A percentile compares a stretch with the other conserved stretches of the same genome.
phyloP scores from a whole-genome alignment of 2,113 vertebrate genomes.

The Chrysemys picta region DNA sequence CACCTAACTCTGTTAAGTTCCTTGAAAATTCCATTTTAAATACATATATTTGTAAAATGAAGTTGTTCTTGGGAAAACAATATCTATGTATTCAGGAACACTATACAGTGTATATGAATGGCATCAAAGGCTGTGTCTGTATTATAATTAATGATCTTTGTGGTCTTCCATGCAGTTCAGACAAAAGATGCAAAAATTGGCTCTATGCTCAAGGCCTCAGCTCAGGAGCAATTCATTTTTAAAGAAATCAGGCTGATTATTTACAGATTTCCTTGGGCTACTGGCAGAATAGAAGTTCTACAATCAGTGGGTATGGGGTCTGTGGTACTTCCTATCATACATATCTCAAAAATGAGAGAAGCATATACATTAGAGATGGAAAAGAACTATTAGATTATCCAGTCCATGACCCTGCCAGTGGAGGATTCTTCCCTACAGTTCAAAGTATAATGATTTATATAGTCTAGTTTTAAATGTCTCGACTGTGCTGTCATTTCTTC shows the following conservation, averaged over 20 bases:
- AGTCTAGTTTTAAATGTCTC: background rate
- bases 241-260: background rate
- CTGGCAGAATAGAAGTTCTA: background rate
- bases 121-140: background rate
- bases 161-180: background rate
- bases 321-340: background rate
- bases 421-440: background rate
- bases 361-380: background rate
- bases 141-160: background rate
- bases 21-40: background rate
- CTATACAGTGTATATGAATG: background rate
- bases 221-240: background rate
- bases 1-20: background rate
- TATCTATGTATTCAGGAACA: background rate
- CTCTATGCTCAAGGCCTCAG: background rate
- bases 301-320: background rate
- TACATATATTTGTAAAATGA: background rate
- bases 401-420: background rate
- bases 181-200: background rate
- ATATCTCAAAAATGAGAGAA: background rate
- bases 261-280: background rate
- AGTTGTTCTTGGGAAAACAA: background rate
- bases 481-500: background rate
- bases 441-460: background rate
- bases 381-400: background rate